These are phyloP conservation scores for Narcine bancroftii DNA, from an alignment of 2,113 vertebrate species.

Conservation along the genomic window DNA sequence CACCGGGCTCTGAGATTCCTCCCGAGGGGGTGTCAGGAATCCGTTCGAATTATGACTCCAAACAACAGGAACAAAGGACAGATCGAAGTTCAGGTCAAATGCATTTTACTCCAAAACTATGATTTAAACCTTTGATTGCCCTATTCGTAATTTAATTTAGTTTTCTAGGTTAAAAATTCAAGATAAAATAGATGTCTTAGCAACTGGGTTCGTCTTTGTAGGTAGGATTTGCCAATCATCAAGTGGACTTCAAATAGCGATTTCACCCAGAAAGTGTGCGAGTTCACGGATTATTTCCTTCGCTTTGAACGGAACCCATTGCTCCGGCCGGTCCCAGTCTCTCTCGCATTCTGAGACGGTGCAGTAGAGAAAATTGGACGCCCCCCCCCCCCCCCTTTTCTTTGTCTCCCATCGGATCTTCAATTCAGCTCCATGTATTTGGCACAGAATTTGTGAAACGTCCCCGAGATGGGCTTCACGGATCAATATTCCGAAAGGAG, in stretches of 20 bases:
- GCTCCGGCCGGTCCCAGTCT: background rate
- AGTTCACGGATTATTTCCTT: background rate
- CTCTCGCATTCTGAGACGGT: background rate
- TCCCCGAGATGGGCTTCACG: background rate
- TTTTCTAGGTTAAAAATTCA: no score
- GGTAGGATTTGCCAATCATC: no score
- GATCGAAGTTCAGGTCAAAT: background rate
- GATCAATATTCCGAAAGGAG: no score
- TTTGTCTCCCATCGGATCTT: background rate
- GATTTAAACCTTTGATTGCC: background rate
- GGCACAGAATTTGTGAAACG: background rate
- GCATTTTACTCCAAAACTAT: background rate
- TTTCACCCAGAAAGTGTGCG: background rate
- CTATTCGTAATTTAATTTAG: background rate
- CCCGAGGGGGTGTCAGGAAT: conserved; percentile 18
- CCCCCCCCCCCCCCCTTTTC: background rate
- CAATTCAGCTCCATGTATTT: background rate
- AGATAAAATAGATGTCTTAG: no score
- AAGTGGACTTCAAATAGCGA: no score
- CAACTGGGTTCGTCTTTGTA: no score
- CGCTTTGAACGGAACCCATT: background rate
- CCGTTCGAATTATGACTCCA: conserved; percentile 39
- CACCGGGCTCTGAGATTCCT: background rate
- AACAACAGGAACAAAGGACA: background rate
- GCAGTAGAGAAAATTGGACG: background rate